phyloP scores from a whole-genome alignment of 2,113 vertebrate species.

The Oncorhynchus tshawytscha region DNA sequence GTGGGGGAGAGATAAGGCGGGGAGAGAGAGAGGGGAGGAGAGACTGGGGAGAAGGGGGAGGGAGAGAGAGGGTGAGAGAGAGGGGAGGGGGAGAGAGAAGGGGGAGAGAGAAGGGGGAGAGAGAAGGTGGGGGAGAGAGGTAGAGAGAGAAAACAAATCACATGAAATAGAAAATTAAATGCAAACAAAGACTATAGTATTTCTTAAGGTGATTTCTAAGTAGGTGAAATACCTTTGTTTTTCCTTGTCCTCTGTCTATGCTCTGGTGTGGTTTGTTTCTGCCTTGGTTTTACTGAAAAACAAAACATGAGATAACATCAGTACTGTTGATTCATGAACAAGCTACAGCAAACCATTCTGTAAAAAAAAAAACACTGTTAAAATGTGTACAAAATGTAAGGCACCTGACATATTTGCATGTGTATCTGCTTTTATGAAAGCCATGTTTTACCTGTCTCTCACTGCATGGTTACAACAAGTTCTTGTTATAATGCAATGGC shows the following conservation, averaged over 20 bases:
- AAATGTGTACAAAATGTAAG: neutral
- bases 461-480: neutral
- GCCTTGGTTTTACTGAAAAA: slow-evolving; percentile 55
- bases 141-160: neutral
- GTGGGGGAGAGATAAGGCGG: rapidly evolving
- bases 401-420: neutral
- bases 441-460: neutral
- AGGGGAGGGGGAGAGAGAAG: too few relatives aligned
- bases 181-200: neutral
- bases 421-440: neutral
- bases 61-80: rapidly evolving
- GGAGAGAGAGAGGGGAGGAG: too few relatives aligned
- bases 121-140: too few relatives aligned
- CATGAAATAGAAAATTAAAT: neutral
- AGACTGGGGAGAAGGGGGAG: rapidly evolving
- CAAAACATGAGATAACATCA: slow-evolving; percentile 11
- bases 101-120: too few relatives aligned
- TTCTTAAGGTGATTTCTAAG: neutral
- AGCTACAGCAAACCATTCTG: neutral
- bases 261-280: slow-evolving; percentile 39
- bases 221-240: slow-evolving; percentile 58
- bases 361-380: neutral
- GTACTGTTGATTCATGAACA: neutral
- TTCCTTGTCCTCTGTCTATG: slow-evolving; percentile 42
- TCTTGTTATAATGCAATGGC: neutral